Evolutionary conservation across 2,113 vertebrate species (phyloP), one percentile per base, ranked within the genome.

Genomic region (Cephalopholis sonnerati): DNA sequence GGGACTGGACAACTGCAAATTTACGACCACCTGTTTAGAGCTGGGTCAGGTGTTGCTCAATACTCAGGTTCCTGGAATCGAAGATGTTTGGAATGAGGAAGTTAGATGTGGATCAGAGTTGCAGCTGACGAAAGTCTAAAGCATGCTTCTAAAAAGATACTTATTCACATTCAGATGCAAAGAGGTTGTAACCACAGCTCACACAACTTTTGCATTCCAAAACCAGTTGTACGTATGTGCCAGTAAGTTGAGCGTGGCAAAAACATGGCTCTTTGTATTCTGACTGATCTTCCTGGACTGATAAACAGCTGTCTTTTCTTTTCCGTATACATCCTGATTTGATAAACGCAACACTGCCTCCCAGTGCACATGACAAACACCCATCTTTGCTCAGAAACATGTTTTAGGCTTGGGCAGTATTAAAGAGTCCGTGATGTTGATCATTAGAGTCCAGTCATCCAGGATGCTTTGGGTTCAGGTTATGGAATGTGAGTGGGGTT

Each of bases 311-410:
- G 5, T 50, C 7, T 13, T 44, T 63, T 46, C 24, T 58, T 10
- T 51, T 41, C 18, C 22, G 8, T 16, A 1, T 44, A 57, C 17
- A 65, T 50, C 70, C n/a, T 25, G 20, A 29, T 32, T 46, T 36
- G 7, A 73, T 29, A 24, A 61, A 72, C 16, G 10, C 69, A 74
- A 68, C 41, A 54, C n/a, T 58, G 46, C 44, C 29, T 4, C 62
- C 51, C 44, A 44, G 39, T 68, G 63, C 5, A 25, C 44, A 27
- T 7, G 22, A 32, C 9, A 18, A 44, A 51, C 16, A 48, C 25
- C 75, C 55, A 32, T 44, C 48, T 76, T 24, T 17, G 29, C 3
- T n/a, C 10, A 44, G 46, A 71, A 29, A 81, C 29, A 15, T 44
- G 68, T 69, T 44, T 64, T 2, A 46, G 39, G 3, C 29, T 48